These are phyloP conservation scores for Drosophila mayaguana DNA, from an alignment of 2,888 invertebrate species.

Conservation along the genomic window DNA sequence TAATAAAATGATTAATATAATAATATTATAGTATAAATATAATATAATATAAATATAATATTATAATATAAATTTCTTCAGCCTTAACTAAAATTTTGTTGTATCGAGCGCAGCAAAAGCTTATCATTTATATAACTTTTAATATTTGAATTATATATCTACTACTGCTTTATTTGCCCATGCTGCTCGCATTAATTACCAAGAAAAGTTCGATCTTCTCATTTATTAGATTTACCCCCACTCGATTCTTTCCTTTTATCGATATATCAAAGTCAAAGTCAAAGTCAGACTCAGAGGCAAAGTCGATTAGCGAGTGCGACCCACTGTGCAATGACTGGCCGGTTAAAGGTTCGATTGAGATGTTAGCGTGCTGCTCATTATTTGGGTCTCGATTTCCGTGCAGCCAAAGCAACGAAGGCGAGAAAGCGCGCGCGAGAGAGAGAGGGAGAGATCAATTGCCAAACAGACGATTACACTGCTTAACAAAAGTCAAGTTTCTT, in stretches of 20 bases:
- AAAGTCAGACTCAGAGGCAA: not conserved
- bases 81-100: not conserved
- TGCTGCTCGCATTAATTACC: not conserved
- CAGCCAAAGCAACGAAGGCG: constrained; percentile 22
- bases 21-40: no score
- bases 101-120: not conserved
- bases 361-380: constrained; percentile 75
- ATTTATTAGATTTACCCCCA: not conserved
- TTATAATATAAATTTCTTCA: not conserved
- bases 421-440: constrained; percentile 31
- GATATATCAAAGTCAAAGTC: constrained; percentile 14
- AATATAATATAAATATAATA: no score
- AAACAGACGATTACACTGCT: constrained; percentile 61
- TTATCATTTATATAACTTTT: not conserved
- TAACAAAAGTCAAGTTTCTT: not conserved
- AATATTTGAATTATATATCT: not conserved
- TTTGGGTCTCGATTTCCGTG: constrained; percentile 73
- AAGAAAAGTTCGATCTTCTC: not conserved
- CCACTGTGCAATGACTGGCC: constrained; percentile 69
- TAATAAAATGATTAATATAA: no score
- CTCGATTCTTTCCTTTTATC: not conserved
- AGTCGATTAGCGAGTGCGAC: not conserved
- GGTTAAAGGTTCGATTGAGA: constrained; percentile 73
- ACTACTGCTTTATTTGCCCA: not conserved
- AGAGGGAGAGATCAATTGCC: constrained; percentile 56